Conservation (phyloP, 2,888 invertebrate species). For the Psylliodes chrysocephalus region DNA sequence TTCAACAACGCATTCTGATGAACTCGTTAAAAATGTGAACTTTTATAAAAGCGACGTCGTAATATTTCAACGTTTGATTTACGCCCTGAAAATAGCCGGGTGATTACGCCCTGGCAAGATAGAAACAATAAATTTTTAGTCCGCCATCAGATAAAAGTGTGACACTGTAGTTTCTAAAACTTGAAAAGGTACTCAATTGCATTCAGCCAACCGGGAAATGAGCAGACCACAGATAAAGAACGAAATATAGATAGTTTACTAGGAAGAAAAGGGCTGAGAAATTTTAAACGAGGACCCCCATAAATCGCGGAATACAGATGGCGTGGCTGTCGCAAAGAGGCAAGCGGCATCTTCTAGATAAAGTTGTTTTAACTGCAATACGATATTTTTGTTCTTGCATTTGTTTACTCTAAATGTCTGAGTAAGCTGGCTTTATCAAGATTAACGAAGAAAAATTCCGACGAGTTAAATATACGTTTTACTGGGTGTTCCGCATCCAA, state of each 20-base stretch:
- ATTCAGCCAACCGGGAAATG: conserved; percentile 64
- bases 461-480: not conserved
- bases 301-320: conserved; percentile 64
- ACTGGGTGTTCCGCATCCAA: not conserved
- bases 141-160: conserved; percentile 63
- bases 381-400: conserved; percentile 62
- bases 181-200: conserved; percentile 64
- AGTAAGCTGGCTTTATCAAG: conserved; percentile 3
- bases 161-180: conserved; percentile 65
- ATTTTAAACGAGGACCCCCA: conserved; percentile 61
- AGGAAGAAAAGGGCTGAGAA: conserved; percentile 58
- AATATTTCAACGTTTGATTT: conserved; percentile 39
- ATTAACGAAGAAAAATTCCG: conserved; percentile 1
- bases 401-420: conserved; percentile 48
- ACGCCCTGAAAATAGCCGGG: conserved; percentile 37
- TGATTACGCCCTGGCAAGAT: conserved; percentile 38
- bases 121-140: conserved; percentile 57
- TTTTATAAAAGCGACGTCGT: conserved; percentile 33
- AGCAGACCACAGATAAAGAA: conserved; percentile 61
- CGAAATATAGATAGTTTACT: conserved; percentile 42
- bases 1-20: conserved; percentile 21
- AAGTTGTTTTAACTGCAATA: conserved; percentile 61
- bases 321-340: conserved; percentile 60
- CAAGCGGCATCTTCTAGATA: conserved; percentile 61
- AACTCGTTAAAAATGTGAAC: conserved; percentile 32